Conservation (phyloP, 2,888 invertebrate genomes). For the Tenthredo livida region DNA sequence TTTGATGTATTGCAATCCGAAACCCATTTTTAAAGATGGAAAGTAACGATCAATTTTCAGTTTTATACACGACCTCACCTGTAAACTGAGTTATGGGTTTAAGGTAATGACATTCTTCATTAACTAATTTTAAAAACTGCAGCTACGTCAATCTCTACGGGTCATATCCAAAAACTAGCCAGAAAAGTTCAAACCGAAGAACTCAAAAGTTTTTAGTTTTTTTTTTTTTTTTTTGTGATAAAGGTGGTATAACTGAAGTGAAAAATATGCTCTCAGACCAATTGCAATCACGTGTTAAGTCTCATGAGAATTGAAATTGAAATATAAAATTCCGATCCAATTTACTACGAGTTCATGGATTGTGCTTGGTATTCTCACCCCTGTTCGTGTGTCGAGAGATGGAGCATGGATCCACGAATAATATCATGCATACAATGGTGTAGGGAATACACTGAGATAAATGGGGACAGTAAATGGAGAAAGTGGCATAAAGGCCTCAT, state of each 20-base stretch:
- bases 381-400: not conserved
- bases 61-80: not conserved
- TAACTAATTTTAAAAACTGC: not conserved
- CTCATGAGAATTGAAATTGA: not conserved
- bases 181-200: not conserved
- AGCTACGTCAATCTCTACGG: not conserved
- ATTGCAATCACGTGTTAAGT: not conserved
- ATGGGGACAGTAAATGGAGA: not conserved
- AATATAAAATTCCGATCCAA: not conserved
- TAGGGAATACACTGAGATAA: not conserved
- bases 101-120: not conserved
- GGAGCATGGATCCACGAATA: not conserved
- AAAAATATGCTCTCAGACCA: not conserved
- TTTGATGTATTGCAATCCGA: not conserved
- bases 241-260: not conserved
- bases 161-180: not conserved
- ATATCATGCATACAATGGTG: not conserved
- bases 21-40: not conserved
- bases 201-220: not conserved
- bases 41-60: not conserved
- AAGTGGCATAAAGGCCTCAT: not conserved
- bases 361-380: not conserved
- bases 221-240: not conserved
- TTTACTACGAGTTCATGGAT: not conserved
- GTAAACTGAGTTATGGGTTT: not conserved